Evolutionary conservation across 1,140 invertebrate species (phyloP).

Genomic region (Aphaenogaster ashmeadi): DNA sequence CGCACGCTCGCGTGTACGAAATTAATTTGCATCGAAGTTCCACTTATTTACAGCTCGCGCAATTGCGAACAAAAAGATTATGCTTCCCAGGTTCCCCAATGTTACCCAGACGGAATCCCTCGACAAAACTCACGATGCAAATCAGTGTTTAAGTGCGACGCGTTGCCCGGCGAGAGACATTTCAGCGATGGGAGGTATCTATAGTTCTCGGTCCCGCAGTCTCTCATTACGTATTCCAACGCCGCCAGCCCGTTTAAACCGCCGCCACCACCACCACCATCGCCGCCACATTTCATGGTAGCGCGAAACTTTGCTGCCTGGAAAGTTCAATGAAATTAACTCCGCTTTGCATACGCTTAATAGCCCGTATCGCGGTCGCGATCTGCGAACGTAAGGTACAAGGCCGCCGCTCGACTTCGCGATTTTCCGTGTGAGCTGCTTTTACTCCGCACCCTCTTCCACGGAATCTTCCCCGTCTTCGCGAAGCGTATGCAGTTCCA

Average conservation of each 20-base stretch:
- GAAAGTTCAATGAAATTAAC: slow-evolving; percentile 85
- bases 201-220: slow-evolving; percentile 70
- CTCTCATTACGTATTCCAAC: slow-evolving; percentile 82
- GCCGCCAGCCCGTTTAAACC: slow-evolving; percentile 73
- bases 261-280: background rate
- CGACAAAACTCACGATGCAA: slow-evolving; percentile 53
- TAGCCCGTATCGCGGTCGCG: slow-evolving; percentile 75
- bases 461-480: slow-evolving; percentile 13
- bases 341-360: slow-evolving; percentile 83
- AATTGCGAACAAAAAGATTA: slow-evolving; percentile 42
- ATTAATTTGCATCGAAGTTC: slow-evolving; percentile 52
- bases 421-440: slow-evolving; percentile 55
- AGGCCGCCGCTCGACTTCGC: slow-evolving; percentile 27
- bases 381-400: slow-evolving; percentile 62
- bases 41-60: slow-evolving; percentile 32
- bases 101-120: slow-evolving; percentile 19
- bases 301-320: slow-evolving; percentile 79
- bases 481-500: background rate
- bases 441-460: background rate
- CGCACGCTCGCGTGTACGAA: background rate
- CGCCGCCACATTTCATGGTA: slow-evolving; percentile 74
- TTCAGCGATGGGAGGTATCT: slow-evolving; percentile 62
- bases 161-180: slow-evolving; percentile 49
- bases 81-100: background rate
- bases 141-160: slow-evolving; percentile 52